Conservation (phyloP, 2,888 invertebrate species). For the Eurytoma californica region DNA sequence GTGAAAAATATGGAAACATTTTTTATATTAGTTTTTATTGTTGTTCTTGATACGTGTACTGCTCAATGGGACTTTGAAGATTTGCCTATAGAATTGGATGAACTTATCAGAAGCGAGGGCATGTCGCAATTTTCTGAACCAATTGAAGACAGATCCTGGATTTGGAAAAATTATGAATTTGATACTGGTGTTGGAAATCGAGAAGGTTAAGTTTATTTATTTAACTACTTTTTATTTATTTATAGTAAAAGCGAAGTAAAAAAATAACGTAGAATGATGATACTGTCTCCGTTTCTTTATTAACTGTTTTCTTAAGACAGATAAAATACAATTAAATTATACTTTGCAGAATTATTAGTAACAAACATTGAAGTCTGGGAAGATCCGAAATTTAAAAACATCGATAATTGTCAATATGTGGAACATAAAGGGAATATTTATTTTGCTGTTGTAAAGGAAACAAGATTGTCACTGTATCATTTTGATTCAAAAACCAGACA, state of each 20-base stretch:
- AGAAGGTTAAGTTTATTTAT: conserved; percentile 70
- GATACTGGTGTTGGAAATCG: conserved; percentile 68
- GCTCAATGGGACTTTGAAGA: not conserved
- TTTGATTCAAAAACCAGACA: conserved; percentile 49
- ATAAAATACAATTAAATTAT: not conserved
- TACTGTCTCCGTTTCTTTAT: not conserved
- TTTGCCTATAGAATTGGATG: not conserved
- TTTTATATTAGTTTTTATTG: not conserved
- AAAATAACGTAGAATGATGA: no score
- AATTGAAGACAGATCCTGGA: conserved; percentile 13
- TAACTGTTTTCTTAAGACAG: not conserved
- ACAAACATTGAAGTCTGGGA: conserved; percentile 25
- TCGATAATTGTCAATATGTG: conserved; percentile 60
- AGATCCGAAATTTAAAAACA: conserved; percentile 39
- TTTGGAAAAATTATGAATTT: conserved; percentile 39
- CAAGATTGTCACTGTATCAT: conserved; percentile 57
- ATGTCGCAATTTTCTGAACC: not conserved
- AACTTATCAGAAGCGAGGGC: not conserved
- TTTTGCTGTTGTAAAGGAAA: conserved; percentile 55
- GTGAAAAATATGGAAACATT: not conserved
- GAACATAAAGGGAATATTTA: conserved; percentile 55
- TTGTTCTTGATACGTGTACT: not conserved
- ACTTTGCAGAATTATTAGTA: conserved; percentile 45
- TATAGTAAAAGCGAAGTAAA: no score
- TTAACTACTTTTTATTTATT: not conserved